A percentile compares a stretch with the other conserved stretches of the same genome.
Conservation (phyloP, 2,797 vertebrate genomes). For the Avahi laniger region DNA sequence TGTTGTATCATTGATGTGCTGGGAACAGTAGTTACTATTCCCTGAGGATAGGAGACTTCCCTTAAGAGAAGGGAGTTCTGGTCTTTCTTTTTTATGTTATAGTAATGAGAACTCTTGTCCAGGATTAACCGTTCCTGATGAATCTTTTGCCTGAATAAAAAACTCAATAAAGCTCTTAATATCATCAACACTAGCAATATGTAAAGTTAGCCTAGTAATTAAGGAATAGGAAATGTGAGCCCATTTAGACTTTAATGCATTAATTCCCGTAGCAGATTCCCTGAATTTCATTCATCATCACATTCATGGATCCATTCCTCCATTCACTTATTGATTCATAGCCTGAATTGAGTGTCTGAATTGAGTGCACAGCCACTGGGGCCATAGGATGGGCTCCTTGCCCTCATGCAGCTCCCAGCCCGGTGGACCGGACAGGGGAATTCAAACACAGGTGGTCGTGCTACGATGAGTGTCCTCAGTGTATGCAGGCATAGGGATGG, state of each 20-base stretch:
- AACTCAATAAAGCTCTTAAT: neutral
- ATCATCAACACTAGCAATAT: neutral
- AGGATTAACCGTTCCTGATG: neutral
- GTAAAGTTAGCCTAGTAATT: neutral
- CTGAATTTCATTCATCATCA: neutral
- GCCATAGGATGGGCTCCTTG: neutral
- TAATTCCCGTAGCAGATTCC: neutral
- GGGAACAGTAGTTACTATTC: neutral
- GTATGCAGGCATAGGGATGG: neutral
- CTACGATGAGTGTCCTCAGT: fast-evolving
- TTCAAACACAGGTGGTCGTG: neutral
- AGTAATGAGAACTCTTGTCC: neutral
- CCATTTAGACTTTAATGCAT: neutral
- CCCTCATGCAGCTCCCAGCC: neutral
- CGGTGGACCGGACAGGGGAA: neutral
- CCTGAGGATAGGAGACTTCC: neutral
- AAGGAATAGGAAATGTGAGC: neutral
- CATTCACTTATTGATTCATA: neutral
- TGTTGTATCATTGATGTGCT: neutral
- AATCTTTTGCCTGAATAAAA: neutral
- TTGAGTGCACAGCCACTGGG: neutral
- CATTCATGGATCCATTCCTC: neutral
- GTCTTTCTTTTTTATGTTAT: neutral
- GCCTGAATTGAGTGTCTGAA: neutral
- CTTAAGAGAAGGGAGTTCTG: neutral